Conservation (phyloP, 2,888 invertebrate species). For the Clanis bilineata region DNA sequence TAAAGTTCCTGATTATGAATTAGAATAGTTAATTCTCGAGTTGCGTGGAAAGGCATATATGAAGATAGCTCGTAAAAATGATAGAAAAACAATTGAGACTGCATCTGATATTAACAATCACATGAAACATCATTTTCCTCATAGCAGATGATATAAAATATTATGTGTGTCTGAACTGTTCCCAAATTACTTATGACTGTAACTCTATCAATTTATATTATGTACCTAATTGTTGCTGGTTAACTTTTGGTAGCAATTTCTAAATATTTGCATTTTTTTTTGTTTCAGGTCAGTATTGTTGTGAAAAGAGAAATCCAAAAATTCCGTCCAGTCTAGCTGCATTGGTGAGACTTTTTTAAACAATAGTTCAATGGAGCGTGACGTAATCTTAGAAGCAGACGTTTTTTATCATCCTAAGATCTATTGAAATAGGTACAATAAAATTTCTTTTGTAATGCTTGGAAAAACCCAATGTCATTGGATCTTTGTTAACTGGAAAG, state of each 20-base stretch:
- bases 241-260: not conserved
- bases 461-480: constrained; percentile 32
- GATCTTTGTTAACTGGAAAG: constrained; percentile 6
- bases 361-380: constrained; percentile 32
- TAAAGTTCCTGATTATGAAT: no score
- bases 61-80: no score
- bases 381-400: constrained; percentile 20
- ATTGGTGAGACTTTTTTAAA: constrained; percentile 36
- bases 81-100: no score
- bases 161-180: no score
- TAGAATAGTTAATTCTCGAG: no score
- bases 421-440: constrained; percentile 35
- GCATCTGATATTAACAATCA: no score
- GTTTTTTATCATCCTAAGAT: constrained; percentile 32
- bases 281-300: constrained; percentile 43
- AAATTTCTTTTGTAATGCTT: constrained; percentile 30
- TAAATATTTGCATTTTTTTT: constrained; percentile 22
- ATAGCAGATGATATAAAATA: no score
- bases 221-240: no score
- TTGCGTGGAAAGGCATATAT: no score
- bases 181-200: no score
- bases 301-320: constrained; percentile 26
- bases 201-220: no score
- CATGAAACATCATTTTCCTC: no score
- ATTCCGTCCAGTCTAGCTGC: constrained; percentile 18